Percentiles rank a stretch among this genome's conserved stretches.
phyloP scores from a whole-genome alignment of 2,113 vertebrate genomes.

The Gambusia holbrooki region DNA sequence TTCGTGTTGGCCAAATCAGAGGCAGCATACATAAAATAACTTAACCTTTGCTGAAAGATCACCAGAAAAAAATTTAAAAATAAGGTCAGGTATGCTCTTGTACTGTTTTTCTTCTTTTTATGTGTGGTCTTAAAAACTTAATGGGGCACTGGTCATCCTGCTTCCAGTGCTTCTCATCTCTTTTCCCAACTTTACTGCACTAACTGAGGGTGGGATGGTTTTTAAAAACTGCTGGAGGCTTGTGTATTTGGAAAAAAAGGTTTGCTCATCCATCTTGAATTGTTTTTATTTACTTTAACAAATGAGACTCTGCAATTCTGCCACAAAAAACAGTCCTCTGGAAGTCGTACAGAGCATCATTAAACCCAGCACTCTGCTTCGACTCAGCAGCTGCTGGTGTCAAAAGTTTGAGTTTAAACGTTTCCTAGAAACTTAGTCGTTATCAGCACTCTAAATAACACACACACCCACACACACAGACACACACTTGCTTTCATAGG shows the following conservation, averaged over 20 bases:
- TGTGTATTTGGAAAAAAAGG: not conserved
- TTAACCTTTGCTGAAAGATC: not conserved
- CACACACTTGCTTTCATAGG: conserved; percentile 51
- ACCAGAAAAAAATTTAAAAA: not conserved
- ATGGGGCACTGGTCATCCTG: not conserved
- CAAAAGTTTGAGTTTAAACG: conserved; percentile 43
- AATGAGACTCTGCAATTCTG: not conserved
- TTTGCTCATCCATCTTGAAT: conserved; percentile 8
- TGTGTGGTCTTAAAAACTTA: not conserved
- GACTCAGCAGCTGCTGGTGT: conserved; percentile 43
- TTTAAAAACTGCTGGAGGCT: not conserved
- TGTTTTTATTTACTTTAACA: conserved; percentile 27
- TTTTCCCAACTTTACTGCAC: not conserved
- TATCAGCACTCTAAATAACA: conserved; percentile 46
- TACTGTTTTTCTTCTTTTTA: not conserved
- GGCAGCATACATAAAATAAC: not conserved
- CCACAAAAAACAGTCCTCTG: not conserved
- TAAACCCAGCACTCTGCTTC: conserved; percentile 27
- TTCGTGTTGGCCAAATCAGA: not conserved
- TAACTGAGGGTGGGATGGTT: not conserved
- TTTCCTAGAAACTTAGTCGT: conserved; percentile 47
- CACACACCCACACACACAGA: conserved; percentile 23
- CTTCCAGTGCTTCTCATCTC: not conserved
- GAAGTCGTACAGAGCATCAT: conserved; percentile 2
- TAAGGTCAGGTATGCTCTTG: not conserved